Conservation (phyloP, 2,797 vertebrate species). For the Siniperca undulata region DNA sequence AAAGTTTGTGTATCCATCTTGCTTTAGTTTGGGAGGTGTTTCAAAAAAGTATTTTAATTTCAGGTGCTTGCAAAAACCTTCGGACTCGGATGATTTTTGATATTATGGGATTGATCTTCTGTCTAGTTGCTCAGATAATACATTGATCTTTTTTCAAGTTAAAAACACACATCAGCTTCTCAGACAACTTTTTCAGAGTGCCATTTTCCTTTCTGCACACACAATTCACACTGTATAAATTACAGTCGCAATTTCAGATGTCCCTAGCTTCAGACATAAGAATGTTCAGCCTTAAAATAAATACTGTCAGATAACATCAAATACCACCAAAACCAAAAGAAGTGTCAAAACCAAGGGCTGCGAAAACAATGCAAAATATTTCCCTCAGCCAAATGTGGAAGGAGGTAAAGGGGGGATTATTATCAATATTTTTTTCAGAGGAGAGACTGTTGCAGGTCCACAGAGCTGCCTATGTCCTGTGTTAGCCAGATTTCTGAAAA, state of each 20-base stretch:
- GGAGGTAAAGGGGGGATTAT: constrained; percentile 44
- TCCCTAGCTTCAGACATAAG: constrained; percentile 37
- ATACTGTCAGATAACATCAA: constrained; percentile 57
- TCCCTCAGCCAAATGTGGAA: constrained; percentile 48
- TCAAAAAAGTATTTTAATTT: constrained; percentile 38
- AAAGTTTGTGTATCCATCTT: constrained; percentile 49
- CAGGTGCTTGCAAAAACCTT: background rate
- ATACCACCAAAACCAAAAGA: constrained; percentile 59
- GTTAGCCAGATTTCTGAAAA: constrained; percentile 77
- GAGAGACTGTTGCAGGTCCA: constrained; percentile 62
- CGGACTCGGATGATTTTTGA: constrained; percentile 7
- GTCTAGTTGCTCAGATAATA: constrained; percentile 1
- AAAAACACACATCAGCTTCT: constrained; percentile 15
- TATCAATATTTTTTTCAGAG: constrained; percentile 73
- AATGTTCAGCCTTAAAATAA: constrained; percentile 48
- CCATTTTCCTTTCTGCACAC: constrained; percentile 2
- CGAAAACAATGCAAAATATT: constrained; percentile 74
- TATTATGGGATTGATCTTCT: constrained; percentile 17
- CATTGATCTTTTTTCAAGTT: constrained; percentile 20
- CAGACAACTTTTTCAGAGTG: constrained; percentile 4
- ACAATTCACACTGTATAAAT: constrained; percentile 24
- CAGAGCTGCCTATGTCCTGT: constrained; percentile 58
- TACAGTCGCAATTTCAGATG: constrained; percentile 30
- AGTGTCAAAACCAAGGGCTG: constrained; percentile 57
- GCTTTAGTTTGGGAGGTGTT: constrained; percentile 25